A percentile compares a stretch with the other conserved stretches of the same genome.
Evolutionary conservation across 2,888 invertebrate genomes (phyloP).

Genomic region (Brachyptera risi): DNA sequence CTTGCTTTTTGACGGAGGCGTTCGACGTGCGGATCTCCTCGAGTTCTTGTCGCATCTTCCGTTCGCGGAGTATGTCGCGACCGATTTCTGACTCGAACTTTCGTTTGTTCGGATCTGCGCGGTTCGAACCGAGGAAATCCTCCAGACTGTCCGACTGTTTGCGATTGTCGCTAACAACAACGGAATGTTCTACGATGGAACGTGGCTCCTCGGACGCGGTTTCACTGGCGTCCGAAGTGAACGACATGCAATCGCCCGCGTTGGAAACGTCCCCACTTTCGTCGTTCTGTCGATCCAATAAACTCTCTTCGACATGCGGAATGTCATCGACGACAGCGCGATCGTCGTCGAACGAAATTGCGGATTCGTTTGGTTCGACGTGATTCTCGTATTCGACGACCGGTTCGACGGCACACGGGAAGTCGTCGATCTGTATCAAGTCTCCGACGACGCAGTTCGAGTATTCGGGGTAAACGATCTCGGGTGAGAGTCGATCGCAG

Average conservation of each 20-base stretch:
- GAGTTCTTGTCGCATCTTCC: slow-evolving; percentile 47
- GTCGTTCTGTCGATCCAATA: too few relatives aligned
- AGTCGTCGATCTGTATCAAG: neutral
- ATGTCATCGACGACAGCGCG: neutral
- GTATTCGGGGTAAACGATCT: neutral
- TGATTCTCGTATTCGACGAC: neutral
- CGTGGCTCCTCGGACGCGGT: neutral
- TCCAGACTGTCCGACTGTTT: neutral
- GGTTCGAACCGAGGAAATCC: neutral
- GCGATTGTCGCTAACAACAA: neutral
- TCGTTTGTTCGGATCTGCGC: slow-evolving; percentile 37
- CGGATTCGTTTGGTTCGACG: neutral
- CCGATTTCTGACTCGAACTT: slow-evolving; percentile 50
- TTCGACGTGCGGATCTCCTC: slow-evolving; percentile 32
- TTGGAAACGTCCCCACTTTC: too few relatives aligned
- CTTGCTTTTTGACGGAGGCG: slow-evolving; percentile 38
- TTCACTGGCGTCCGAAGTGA: neutral
- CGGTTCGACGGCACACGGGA: neutral
- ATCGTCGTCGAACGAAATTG: neutral
- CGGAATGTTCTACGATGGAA: too few relatives aligned
- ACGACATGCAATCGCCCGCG: neutral
- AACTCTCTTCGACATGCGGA: neutral
- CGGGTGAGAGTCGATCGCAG: neutral
- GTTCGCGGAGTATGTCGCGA: slow-evolving; percentile 47
- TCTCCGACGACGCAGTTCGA: neutral